Percentiles rank a stretch among this genome's conserved stretches.
Evolutionary conservation across 2,888 invertebrate species (phyloP).

Genomic region (Invenusta paracnida): DNA sequence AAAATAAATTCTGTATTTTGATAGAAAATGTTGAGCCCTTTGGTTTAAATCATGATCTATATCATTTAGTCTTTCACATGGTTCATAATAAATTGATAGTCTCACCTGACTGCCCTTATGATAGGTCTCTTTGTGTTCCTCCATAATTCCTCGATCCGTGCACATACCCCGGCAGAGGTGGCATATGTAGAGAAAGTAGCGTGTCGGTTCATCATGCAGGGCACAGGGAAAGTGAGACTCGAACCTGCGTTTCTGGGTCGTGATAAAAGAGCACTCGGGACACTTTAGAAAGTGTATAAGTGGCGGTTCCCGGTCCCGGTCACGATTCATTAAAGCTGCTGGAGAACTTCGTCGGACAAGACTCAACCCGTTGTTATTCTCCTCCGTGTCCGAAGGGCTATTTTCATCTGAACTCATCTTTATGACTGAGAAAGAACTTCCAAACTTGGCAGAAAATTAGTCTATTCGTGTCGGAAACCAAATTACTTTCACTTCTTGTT

Average conservation of each 20-base stretch:
- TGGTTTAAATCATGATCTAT: too few species aligned
- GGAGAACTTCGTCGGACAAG: not conserved
- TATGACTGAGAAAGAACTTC: not conserved
- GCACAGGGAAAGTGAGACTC: slow-evolving; percentile 33
- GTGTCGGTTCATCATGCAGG: slow-evolving; percentile 13
- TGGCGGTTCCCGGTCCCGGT: not conserved
- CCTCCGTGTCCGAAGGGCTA: slow-evolving; percentile 17
- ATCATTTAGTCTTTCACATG: too few species aligned
- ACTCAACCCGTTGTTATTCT: not conserved
- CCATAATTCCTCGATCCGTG: slow-evolving; percentile 31
- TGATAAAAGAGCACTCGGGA: slow-evolving; percentile 28
- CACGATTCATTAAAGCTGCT: too few species aligned
- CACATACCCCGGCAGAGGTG: slow-evolving; percentile 20
- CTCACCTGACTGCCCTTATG: slow-evolving; percentile 15
- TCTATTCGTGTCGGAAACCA: too few species aligned
- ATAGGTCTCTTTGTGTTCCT: slow-evolving; percentile 30
- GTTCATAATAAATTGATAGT: too few species aligned
- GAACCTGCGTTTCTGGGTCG: slow-evolving; percentile 11
- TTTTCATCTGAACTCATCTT: not conserved
- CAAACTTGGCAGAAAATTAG: too few species aligned
- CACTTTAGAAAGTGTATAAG: slow-evolving; percentile 27
- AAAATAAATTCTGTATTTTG: too few species aligned
- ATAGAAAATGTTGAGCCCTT: too few species aligned
- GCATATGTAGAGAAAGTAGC: slow-evolving; percentile 30
- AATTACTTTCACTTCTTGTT: too few species aligned